A percentile compares a stretch with the other conserved stretches of the same genome.
Evolutionary conservation across 2,113 vertebrate genomes (phyloP).

Genomic region (Plectropomus leopardus): DNA sequence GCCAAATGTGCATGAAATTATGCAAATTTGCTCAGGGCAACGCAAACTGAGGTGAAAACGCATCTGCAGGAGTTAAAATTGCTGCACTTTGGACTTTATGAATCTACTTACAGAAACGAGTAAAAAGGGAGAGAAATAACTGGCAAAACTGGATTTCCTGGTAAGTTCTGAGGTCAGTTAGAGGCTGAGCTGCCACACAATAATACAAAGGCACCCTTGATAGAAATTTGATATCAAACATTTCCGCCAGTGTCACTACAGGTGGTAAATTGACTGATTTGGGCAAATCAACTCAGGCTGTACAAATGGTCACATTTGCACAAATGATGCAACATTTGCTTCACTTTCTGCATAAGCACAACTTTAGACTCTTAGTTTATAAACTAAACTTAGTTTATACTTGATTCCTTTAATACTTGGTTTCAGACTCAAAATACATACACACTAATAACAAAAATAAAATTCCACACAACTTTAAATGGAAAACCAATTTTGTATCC

Average conservation of each 20-base stretch:
- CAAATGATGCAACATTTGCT: background rate
- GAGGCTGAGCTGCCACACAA: background rate
- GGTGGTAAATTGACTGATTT: no score
- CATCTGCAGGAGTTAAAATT: background rate
- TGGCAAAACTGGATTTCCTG: background rate
- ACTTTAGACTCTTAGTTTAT: background rate
- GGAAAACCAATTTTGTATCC: background rate
- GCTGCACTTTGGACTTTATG: background rate
- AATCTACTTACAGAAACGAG: background rate
- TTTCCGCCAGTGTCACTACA: no score
- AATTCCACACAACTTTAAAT: background rate
- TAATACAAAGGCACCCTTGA: no score
- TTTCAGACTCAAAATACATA: no score
- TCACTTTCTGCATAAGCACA: background rate
- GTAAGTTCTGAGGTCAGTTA: background rate
- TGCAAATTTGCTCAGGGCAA: background rate
- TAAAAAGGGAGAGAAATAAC: constrained; percentile 2
- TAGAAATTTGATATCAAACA: no score
- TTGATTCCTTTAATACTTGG: background rate
- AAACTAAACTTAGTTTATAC: background rate
- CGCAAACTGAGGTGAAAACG: background rate
- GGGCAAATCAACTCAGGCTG: background rate
- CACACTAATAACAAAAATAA: background rate
- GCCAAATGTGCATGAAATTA: background rate
- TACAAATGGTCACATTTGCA: background rate